phyloP scores from a whole-genome alignment of 2,797 vertebrate species.

The Diplodus sargus region DNA sequence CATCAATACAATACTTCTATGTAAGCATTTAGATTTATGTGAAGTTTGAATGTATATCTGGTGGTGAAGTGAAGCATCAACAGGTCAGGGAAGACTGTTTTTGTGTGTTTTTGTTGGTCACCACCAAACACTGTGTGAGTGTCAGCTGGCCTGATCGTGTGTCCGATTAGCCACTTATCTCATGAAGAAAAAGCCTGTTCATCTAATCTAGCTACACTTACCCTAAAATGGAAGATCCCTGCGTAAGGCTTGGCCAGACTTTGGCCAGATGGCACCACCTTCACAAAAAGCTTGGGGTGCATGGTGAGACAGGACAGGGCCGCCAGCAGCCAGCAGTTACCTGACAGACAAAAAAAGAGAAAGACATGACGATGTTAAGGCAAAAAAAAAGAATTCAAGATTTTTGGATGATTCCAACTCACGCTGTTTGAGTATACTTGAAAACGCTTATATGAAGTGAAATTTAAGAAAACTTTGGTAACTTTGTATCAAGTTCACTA shows the following conservation, averaged over 20 bases:
- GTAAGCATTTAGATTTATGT: background rate
- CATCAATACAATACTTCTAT: background rate
- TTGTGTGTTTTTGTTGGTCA: background rate
- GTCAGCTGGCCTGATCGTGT: constrained; percentile 48
- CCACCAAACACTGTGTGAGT: constrained; percentile 38
- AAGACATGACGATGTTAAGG: background rate
- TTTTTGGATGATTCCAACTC: background rate
- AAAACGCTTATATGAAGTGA: no score
- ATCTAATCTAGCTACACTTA: constrained; percentile 40
- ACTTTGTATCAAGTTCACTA: no score
- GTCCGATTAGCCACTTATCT: constrained; percentile 47
- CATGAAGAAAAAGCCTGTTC: constrained; percentile 19
- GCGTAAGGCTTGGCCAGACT: constrained; percentile 80
- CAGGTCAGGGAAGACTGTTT: background rate
- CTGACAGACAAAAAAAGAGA: constrained; percentile 63
- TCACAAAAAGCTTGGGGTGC: constrained; percentile 82
- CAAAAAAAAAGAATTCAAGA: no score
- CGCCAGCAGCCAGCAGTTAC: constrained; percentile 89
- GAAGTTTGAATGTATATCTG: background rate
- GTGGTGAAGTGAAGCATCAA: background rate
- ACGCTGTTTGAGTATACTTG: no score
- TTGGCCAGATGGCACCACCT: constrained; percentile 85
- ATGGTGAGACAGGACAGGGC: constrained; percentile 86
- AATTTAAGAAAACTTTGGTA: no score
- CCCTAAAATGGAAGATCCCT: constrained; percentile 87